These are phyloP conservation scores for Acropora yongei DNA, from an alignment of 64 coral and sea anemone genomes.

Conservation along the genomic window DNA sequence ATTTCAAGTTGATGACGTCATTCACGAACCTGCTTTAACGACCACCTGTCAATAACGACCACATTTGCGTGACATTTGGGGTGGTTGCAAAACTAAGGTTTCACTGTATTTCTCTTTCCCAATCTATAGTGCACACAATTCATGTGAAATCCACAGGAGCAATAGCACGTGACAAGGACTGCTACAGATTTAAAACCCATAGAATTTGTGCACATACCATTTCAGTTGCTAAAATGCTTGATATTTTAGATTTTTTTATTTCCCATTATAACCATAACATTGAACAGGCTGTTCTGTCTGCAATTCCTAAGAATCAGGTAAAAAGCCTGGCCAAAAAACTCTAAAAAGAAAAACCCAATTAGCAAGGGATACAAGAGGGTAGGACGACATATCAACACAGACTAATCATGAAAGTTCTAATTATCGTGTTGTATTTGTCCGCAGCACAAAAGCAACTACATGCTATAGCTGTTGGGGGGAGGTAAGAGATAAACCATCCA, in stretches of 20 bases:
- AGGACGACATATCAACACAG: background rate
- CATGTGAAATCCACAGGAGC: background rate
- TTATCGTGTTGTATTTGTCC: conserved; percentile 20
- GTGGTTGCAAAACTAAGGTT: too few relatives aligned
- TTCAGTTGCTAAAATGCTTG: background rate
- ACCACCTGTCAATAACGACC: too few relatives aligned
- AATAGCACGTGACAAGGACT: background rate
- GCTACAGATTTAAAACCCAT: conserved; percentile 6
- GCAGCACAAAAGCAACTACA: conserved; percentile 16
- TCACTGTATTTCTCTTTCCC: background rate
- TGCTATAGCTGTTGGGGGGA: conserved; percentile 9
- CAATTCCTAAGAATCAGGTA: background rate
- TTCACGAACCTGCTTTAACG: too few relatives aligned
- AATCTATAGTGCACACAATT: conserved; percentile 22
- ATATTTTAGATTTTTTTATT: conserved; percentile 5
- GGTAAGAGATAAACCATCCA: conserved; percentile 39
- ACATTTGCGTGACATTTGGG: too few relatives aligned
- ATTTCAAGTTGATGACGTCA: too few relatives aligned
- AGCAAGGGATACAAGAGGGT: conserved; percentile 19
- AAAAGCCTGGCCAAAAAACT: conserved; percentile 17
- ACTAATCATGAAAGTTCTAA: background rate
- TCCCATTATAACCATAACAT: conserved; percentile 25
- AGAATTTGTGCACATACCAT: conserved; percentile 45
- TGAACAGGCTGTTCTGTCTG: background rate
- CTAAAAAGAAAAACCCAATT: conserved; percentile 21